A percentile compares a stretch with the other conserved stretches of the same genome.
Evolutionary conservation across 1,140 invertebrate species (phyloP).

Genomic region (Pachyrhynchus sulphureomaculatus): DNA sequence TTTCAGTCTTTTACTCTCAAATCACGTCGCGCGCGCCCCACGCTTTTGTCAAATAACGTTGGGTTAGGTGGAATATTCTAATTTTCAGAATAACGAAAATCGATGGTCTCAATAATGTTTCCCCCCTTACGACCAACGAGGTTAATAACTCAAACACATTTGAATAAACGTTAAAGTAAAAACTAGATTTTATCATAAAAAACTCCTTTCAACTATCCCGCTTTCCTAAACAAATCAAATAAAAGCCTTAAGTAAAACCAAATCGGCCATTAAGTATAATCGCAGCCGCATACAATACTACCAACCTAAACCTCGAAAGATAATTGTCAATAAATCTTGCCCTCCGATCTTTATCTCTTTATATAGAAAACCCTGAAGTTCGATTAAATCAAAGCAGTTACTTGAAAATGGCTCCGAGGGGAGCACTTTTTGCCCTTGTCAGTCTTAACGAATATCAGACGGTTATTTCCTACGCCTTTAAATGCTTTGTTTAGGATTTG

Average conservation of each 20-base stretch:
- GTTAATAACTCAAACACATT: no score
- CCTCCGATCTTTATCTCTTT: conserved; percentile 25
- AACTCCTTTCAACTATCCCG: no score
- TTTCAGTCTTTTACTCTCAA: no score
- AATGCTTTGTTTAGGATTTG: conserved; percentile 19
- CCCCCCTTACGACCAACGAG: no score
- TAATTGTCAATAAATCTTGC: conserved; percentile 29
- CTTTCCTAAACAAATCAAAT: conserved; percentile 14
- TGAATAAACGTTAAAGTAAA: no score
- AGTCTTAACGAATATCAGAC: conserved; percentile 7
- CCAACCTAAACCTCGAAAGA: conserved; percentile 13
- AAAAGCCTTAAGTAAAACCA: conserved; percentile 6
- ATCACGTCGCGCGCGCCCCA: no score
- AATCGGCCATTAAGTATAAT: conserved; percentile 14
- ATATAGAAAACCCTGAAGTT: conserved; percentile 27
- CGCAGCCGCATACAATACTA: conserved; percentile 16
- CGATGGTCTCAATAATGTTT: no score
- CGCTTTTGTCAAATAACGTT: no score
- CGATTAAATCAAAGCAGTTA: conserved; percentile 29
- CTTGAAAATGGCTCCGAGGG: conserved; percentile 19
- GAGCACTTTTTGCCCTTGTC: conserved; percentile 16
- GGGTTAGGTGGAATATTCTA: no score
- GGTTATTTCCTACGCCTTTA: conserved; percentile 8
- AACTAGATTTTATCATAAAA: no score
- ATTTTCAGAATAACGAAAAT: no score